Evolutionary conservation across 2,113 vertebrate species (phyloP), one percentile per base, ranked within the genome.

Genomic region (Psittacula cyanocephala): DNA sequence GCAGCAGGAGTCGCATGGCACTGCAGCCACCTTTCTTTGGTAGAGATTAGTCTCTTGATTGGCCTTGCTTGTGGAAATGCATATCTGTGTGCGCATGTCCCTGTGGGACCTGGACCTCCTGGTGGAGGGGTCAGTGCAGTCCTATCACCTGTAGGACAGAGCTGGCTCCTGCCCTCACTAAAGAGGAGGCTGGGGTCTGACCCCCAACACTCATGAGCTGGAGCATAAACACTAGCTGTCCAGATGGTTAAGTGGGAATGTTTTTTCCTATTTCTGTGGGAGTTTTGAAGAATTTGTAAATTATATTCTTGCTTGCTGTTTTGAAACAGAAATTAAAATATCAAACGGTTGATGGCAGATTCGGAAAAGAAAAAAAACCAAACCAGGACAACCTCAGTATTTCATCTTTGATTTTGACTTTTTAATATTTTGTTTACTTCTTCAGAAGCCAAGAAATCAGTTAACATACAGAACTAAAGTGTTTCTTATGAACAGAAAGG

Each of bases 241-340:
- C 77, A 84, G 78, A 85, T 89, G 89, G 69, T 60, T 77, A 33
- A 78, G n/a, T 69, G 63, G 50, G 55, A 79, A 68, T 81, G 59
- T 39, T 93, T 92, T 92, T 94, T 41, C 60, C 47, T 6, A 16
- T 87, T 91, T 82, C 81, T 71, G 81, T 87, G 39, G n/a, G 84
- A 95, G 81, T 87, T 93, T 52, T 81, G 78, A 84, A 64, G 52
- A 69, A 85, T 81, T 77, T 83, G 53, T 88, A 93, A 80, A 77
- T 67, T 7, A 53, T 82, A 91, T 93, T 93, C 78, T 87, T 64
- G 16, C 87, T 76, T 88, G 29, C 14, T 80, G n/a, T 86, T 93
- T 95, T 93, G 86, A 82, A 94, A 90, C 31, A 88, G 68, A 81
- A 93, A 83, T 62, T 49, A 65, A 94, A 91, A 57, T 90, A 44